Evolutionary conservation across 2,888 invertebrate genomes (phyloP).

Genomic region (Dryadula phaetusa): DNA sequence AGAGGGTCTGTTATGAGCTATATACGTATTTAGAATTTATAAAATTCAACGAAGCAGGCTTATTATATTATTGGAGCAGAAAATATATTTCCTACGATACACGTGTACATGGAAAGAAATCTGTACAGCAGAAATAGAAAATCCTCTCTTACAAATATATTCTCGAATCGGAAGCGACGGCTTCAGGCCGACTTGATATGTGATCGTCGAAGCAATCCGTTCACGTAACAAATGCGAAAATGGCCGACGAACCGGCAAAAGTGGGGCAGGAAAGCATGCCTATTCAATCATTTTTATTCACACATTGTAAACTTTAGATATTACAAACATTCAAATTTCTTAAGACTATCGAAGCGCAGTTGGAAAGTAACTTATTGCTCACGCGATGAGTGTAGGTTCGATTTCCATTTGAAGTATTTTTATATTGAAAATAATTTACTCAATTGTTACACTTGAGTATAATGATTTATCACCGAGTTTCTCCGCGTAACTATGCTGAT

Average conservation of each 20-base stretch:
- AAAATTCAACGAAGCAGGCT: slow-evolving; percentile 2
- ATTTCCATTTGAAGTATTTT: background rate
- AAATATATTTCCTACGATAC: slow-evolving; percentile 20
- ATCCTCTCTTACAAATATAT: slow-evolving; percentile 69
- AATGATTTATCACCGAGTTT: background rate
- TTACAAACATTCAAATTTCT: slow-evolving; percentile 5
- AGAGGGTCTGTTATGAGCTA: slow-evolving; percentile 2
- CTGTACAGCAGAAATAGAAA: slow-evolving; percentile 64
- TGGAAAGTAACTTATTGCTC: background rate
- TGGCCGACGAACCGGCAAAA: slow-evolving; percentile 78
- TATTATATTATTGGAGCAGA: slow-evolving; percentile 11
- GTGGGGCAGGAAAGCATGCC: slow-evolving; percentile 68
- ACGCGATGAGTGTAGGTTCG: background rate
- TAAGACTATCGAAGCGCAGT: background rate
- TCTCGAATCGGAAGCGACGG: slow-evolving; percentile 61
- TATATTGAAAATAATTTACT: background rate
- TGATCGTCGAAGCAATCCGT: slow-evolving; percentile 63
- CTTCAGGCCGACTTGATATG: slow-evolving; percentile 70
- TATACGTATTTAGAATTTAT: background rate
- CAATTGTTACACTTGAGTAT: background rate
- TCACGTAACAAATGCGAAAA: slow-evolving; percentile 63
- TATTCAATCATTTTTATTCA: slow-evolving; percentile 21
- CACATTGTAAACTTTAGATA: slow-evolving; percentile 4
- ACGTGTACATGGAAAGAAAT: slow-evolving; percentile 12
- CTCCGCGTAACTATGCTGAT: too few relatives aligned